These are phyloP conservation scores for Fistularia tabacaria DNA, from an alignment of 2,797 vertebrate genomes.

Conservation along the genomic window DNA sequence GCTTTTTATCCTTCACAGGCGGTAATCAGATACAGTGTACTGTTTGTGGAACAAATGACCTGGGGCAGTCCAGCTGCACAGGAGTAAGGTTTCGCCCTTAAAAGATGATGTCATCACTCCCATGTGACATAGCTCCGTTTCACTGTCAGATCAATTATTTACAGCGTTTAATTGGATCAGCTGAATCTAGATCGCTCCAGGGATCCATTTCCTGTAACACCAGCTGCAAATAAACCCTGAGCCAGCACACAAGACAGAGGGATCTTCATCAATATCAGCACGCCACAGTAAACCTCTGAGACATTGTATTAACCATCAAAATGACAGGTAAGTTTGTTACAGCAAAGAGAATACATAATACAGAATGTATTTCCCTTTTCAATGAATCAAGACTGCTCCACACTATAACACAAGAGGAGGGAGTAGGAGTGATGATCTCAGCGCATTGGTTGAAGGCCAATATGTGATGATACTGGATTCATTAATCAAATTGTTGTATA, in stretches of 20 bases:
- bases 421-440: slow-evolving; percentile 43
- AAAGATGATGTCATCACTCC: slow-evolving; percentile 73
- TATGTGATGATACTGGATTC: slow-evolving; percentile 62
- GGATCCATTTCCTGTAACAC: slow-evolving; percentile 74
- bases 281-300: slow-evolving; percentile 42
- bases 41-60: slow-evolving; percentile 67
- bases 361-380: slow-evolving; percentile 16
- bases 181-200: slow-evolving; percentile 69
- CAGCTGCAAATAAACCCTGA: slow-evolving; percentile 72
- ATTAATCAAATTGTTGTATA: slow-evolving; percentile 67
- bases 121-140: slow-evolving; percentile 70
- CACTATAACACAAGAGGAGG: slow-evolving; percentile 12
- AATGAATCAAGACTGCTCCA: slow-evolving; percentile 19
- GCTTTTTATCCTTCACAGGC: slow-evolving; percentile 68
- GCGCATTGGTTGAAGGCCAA: slow-evolving; percentile 42
- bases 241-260: slow-evolving; percentile 56
- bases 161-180: slow-evolving; percentile 76
- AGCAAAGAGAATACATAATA: slow-evolving; percentile 10
- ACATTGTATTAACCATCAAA: slow-evolving; percentile 33
- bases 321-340: slow-evolving; percentile 25
- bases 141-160: slow-evolving; percentile 79
- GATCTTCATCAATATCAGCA: slow-evolving; percentile 55
- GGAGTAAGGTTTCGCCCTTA: slow-evolving; percentile 61
- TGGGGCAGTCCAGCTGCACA: slow-evolving; percentile 61
- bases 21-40: slow-evolving; percentile 65